phyloP scores from a whole-genome alignment of 2,797 vertebrate species.

The Centroberyx gerrardi region DNA sequence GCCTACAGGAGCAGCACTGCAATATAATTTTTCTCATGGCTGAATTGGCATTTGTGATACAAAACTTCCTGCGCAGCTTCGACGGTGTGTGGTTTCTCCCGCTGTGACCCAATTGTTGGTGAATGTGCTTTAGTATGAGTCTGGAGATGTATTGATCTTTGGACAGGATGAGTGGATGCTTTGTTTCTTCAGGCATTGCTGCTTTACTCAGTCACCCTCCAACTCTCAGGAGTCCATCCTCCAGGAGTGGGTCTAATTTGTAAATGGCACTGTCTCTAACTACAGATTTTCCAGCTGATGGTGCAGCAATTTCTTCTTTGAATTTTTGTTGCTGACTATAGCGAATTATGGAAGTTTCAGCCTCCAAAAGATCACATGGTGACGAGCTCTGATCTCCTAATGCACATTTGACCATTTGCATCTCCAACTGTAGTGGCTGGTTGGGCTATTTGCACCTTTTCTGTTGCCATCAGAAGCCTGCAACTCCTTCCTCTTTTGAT shows the following conservation, averaged over 20 bases:
- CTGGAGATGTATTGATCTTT: constrained; percentile 1
- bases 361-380: not conserved
- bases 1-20: not conserved
- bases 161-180: not conserved
- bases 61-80: not conserved
- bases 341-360: constrained; percentile 6
- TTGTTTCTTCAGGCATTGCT: not conserved
- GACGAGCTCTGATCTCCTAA: not conserved
- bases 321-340: constrained; percentile 3
- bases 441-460: not conserved
- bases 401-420: not conserved
- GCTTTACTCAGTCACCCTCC: constrained; percentile 12
- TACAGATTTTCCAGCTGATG: too few species aligned
- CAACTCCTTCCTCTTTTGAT: not conserved
- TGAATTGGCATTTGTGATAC: not conserved
- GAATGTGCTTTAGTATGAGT: not conserved
- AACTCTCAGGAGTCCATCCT: constrained; percentile 8
- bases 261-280: not conserved
- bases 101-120: constrained; percentile 3
- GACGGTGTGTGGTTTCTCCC: constrained; percentile 1
- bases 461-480: not conserved
- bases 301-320: not conserved
- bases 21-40: not conserved
- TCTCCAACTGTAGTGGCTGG: too few species aligned
- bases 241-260: constrained; percentile 23